Evolutionary conservation across 1,140 invertebrate genomes (phyloP).

Genomic region (Centruroides vittatus): DNA sequence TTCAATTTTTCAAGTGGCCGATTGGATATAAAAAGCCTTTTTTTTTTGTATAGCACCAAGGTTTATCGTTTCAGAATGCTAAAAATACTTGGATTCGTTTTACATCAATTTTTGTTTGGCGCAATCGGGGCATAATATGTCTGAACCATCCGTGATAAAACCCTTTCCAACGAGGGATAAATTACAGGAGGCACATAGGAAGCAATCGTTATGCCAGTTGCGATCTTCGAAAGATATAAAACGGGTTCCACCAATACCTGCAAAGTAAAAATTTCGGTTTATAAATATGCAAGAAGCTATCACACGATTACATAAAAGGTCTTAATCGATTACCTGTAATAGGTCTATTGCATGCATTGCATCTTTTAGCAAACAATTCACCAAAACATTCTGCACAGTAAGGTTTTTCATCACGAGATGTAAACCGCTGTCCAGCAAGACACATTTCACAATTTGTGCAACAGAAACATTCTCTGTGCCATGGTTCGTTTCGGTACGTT

Average conservation of each 20-base stretch:
- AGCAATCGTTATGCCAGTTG: constrained; percentile 99
- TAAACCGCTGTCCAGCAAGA: constrained; percentile 94
- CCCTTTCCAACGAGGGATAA: constrained; percentile 89
- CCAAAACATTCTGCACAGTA: constrained; percentile 99
- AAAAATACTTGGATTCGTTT: not conserved
- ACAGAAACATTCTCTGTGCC: constrained; percentile 82
- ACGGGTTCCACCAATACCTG: constrained; percentile 93
- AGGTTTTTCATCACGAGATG: constrained; percentile 83
- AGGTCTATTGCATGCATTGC: constrained; percentile 91
- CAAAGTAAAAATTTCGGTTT: too few species aligned
- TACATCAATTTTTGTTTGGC: constrained; percentile 72
- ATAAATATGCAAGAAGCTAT: too few species aligned
- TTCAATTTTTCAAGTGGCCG: too few species aligned
- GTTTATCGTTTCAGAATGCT: too few species aligned
- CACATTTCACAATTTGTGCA: constrained; percentile 93
- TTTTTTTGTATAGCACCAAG: too few species aligned
- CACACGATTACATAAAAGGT: too few species aligned
- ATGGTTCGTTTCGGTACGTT: constrained; percentile 98
- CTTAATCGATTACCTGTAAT: constrained; percentile 69
- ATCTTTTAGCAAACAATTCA: constrained; percentile 95
- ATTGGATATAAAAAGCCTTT: too few species aligned
- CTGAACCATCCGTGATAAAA: constrained; percentile 92
- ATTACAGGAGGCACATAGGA: constrained; percentile 91
- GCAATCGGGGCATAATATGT: constrained; percentile 98
- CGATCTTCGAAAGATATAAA: constrained; percentile 99